Evolutionary conservation across 2,797 vertebrate species (phyloP), one percentile per base, ranked within the genome.

Genomic region (Pipistrellus kuhlii): DNA sequence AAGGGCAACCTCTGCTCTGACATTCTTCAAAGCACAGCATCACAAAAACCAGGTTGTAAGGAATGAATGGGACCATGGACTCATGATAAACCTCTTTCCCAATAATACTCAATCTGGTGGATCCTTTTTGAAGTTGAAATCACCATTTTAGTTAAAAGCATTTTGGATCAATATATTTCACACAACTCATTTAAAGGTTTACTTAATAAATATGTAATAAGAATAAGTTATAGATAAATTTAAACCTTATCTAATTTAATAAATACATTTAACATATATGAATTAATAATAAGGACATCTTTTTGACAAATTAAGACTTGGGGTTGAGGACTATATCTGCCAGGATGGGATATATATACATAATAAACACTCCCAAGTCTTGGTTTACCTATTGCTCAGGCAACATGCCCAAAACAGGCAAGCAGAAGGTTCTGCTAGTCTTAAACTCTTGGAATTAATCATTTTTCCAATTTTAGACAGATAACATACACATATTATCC

Each of bases 121-220:
- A n/a, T 90, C 23, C 30, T 75, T 3, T 41, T 94, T 69, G 85
- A 81, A 75, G 72, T 53, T 55, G n/a, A 90, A 66, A 69, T 85
- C 44, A 76, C 38, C 2, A n/a, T 72, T 81, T 92, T 92, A 77
- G 46, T 91, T 93, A 64, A 90, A 81, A 90, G 23, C 69, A 77
- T 62, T 77, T 96, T 85, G 41, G 14, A 85, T 77, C 18, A 41
- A 8, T 10, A 35, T 77, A 73, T 87, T 53, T 89, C 32, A 80
- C 93, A 23, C 84, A 94, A 84, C 48, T 91, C 3, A 55, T 82
- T 94, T 92, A 82, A 72, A 88, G 55, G 4, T 72, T 93, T 75
- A 83, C 59, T 93, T 87, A 35, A 14, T 87, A 35, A 14, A 51
- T 72, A 76, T 72, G 91, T 91, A 46, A 77, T 59, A 59, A 90